Evolutionary conservation across 2,113 vertebrate genomes (phyloP).

Genomic region (Stictonetta naevosa): DNA sequence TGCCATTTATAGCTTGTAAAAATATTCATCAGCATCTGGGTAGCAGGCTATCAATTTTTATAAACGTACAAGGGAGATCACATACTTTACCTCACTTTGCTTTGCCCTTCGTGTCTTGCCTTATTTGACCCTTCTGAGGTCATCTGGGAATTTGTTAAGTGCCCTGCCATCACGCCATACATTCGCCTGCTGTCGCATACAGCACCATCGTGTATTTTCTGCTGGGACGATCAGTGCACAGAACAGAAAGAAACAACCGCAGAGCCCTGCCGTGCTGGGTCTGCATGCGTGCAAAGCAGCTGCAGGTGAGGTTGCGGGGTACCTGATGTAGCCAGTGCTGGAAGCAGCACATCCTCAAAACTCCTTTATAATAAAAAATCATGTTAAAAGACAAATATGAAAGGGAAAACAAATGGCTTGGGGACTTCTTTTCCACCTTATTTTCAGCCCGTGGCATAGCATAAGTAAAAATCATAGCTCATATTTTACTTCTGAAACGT

Average conservation of each 20-base stretch:
- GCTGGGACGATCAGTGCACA: background rate
- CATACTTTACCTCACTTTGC: conserved; percentile 34
- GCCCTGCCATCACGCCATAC: conserved; percentile 49
- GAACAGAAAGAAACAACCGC: background rate
- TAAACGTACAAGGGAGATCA: conserved; percentile 66
- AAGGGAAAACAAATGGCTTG: background rate
- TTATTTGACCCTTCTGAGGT: conserved; percentile 22
- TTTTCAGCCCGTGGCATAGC: background rate
- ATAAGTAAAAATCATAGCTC: background rate
- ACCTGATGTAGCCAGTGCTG: background rate
- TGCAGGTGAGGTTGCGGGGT: background rate
- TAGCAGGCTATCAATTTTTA: conserved; percentile 81
- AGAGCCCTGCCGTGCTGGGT: background rate
- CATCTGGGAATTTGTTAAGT: conserved; percentile 59
- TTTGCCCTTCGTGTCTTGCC: conserved; percentile 40
- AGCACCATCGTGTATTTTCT: conserved; percentile 35
- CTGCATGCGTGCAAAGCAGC: background rate
- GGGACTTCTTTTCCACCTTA: background rate
- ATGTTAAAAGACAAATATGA: background rate
- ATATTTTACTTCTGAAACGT: background rate
- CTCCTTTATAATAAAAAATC: background rate
- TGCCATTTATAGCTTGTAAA: conserved; percentile 94
- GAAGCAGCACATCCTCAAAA: background rate
- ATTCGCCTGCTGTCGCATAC: conserved; percentile 25
- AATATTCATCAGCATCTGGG: conserved; percentile 86